Evolutionary conservation across 2,797 vertebrate genomes (phyloP).

Genomic region (Acrossocheilus fasciatus): DNA sequence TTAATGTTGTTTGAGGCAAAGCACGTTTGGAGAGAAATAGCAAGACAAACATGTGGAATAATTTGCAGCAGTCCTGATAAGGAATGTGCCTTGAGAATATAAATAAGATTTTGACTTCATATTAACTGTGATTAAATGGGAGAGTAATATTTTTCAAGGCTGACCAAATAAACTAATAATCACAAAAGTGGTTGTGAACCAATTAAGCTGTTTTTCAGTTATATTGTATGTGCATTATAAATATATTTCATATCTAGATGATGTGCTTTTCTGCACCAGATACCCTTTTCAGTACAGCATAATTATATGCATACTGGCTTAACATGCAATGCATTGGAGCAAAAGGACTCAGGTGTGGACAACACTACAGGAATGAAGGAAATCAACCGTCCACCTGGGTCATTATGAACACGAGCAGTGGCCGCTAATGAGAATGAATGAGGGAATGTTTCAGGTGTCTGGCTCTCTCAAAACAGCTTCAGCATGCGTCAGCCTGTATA

Average conservation of each 20-base stretch:
- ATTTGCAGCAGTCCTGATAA: neutral
- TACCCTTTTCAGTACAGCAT: neutral
- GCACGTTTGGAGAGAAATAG: neutral
- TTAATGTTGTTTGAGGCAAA: neutral
- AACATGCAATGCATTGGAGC: neutral
- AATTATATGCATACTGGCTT: neutral
- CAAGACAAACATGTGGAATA: neutral
- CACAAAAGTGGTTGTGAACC: neutral
- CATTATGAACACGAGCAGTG: constrained; percentile 47
- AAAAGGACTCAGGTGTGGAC: constrained; percentile 64
- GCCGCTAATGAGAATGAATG: constrained; percentile 53
- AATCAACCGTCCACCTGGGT: constrained; percentile 25
- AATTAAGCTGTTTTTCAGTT: neutral
- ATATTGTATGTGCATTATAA: too few relatives aligned
- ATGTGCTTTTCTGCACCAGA: neutral
- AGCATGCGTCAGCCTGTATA: constrained; percentile 8
- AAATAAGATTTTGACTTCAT: neutral
- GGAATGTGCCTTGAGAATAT: constrained; percentile 7
- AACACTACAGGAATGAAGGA: constrained; percentile 39
- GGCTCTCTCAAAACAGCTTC: neutral
- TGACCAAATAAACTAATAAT: neutral
- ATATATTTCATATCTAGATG: neutral
- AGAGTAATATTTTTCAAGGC: neutral
- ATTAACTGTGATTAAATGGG: neutral
- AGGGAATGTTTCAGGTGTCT: neutral